These are phyloP conservation scores for Ceuthmochares aereus DNA, from an alignment of 2,113 vertebrate species.

Conservation along the genomic window DNA sequence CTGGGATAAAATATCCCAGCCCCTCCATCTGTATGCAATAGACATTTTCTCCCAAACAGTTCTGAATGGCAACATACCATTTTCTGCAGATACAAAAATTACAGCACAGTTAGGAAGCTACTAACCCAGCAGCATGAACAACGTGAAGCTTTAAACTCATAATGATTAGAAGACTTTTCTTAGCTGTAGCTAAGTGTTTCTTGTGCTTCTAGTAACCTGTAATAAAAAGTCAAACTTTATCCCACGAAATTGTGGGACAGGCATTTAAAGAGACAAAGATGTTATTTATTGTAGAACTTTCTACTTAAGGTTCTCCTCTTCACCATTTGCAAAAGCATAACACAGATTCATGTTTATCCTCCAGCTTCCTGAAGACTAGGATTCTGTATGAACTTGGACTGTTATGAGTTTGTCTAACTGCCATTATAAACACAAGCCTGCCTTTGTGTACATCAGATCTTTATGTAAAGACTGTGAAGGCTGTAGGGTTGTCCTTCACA, in stretches of 20 bases:
- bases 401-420: background rate
- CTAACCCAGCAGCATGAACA: background rate
- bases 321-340: background rate
- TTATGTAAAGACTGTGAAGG: background rate
- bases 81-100: conserved; percentile 54
- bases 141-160: conserved; percentile 11
- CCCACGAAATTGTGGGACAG: background rate
- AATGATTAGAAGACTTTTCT: conserved; percentile 46
- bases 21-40: background rate
- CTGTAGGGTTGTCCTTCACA: background rate
- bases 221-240: conserved; percentile 50
- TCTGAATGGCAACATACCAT: conserved; percentile 28
- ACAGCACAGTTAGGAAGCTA: conserved; percentile 4
- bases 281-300: conserved; percentile 3
- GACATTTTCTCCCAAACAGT: conserved; percentile 4
- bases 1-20: background rate
- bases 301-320: conserved; percentile 4
- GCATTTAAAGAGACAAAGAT: background rate
- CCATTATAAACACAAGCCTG: background rate
- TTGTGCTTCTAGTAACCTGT: conserved; percentile 34
- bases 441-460: background rate
- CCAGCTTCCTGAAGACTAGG: background rate
- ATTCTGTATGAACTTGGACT: background rate
- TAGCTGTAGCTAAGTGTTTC: conserved; percentile 45
- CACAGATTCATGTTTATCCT: background rate